A percentile compares a stretch with the other conserved stretches of the same genome.
phyloP scores from a whole-genome alignment of 2,797 vertebrate species.

The Dallia pectoralis region DNA sequence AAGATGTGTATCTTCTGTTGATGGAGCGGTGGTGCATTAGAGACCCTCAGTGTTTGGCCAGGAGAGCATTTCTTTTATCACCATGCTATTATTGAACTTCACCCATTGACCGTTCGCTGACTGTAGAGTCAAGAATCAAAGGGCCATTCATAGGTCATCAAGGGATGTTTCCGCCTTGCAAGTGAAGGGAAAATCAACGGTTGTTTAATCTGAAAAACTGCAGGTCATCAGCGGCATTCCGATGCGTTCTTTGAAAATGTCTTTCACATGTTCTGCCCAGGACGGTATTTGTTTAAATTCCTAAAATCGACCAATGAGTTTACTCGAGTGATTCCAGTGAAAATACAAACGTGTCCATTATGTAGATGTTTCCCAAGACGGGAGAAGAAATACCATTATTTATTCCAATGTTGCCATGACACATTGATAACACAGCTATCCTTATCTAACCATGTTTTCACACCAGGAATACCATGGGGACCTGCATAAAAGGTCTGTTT shows the following conservation, averaged over 20 bases:
- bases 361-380: background rate
- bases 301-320: background rate
- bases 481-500: slow-evolving; percentile 42
- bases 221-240: slow-evolving; percentile 9
- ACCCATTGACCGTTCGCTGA: slow-evolving; percentile 1
- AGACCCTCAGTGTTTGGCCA: background rate
- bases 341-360: background rate
- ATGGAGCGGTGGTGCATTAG: slow-evolving; percentile 13
- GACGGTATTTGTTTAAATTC: background rate
- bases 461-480: slow-evolving; percentile 26
- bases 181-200: background rate
- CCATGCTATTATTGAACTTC: slow-evolving; percentile 15
- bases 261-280: background rate
- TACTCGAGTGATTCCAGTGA: background rate
- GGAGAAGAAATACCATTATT: background rate
- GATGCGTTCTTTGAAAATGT: background rate
- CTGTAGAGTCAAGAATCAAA: background rate
- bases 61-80: slow-evolving; percentile 23
- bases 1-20: slow-evolving; percentile 28
- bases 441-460: slow-evolving; percentile 21
- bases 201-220: slow-evolving; percentile 14
- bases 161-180: background rate
- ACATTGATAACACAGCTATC: background rate
- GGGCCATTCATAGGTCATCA: background rate
- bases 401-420: no score